A percentile compares a stretch with the other conserved stretches of the same genome.
phyloP scores from a whole-genome alignment of 2,888 invertebrate species.

The Chrysotoxum bicinctum region DNA sequence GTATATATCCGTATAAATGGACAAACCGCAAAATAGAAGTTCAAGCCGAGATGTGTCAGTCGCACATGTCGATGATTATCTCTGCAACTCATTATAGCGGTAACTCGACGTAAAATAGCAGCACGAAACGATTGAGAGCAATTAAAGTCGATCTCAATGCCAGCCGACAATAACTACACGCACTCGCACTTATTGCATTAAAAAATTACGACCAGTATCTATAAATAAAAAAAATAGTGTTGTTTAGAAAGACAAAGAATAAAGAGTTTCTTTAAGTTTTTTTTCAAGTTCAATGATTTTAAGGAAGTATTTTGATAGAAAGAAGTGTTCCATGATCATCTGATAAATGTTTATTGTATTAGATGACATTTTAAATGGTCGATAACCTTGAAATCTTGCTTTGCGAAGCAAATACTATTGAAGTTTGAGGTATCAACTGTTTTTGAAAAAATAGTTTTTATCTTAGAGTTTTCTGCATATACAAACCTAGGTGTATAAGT shows the following conservation, averaged over 20 bases:
- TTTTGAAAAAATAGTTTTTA: not conserved
- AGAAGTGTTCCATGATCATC: constrained; percentile 11
- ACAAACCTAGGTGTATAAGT: not conserved
- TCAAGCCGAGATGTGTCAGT: constrained; percentile 63
- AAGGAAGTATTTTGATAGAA: not conserved
- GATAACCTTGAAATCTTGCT: constrained; percentile 47
- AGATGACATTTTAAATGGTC: constrained; percentile 23
- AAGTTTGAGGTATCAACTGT: not conserved
- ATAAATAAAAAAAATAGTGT: not conserved
- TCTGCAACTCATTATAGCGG: constrained; percentile 71
- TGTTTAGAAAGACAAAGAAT: constrained; percentile 3
- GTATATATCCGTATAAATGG: constrained; percentile 10
- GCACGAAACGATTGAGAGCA: constrained; percentile 66
- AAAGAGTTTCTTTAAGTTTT: not conserved
- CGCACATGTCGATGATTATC: constrained; percentile 71
- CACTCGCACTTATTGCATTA: constrained; percentile 27
- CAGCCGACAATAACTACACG: constrained; percentile 8
- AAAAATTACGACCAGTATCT: not conserved
- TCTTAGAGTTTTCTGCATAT: not conserved
- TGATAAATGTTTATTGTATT: constrained; percentile 19
- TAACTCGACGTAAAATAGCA: constrained; percentile 63
- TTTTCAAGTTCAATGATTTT: constrained; percentile 28
- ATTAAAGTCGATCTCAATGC: constrained; percentile 60
- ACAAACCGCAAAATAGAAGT: constrained; percentile 35
- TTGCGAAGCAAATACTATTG: not conserved